Percentiles rank a stretch among this genome's conserved stretches.
phyloP scores from a whole-genome alignment of 1,140 invertebrate genomes.

The Aporrectodea caliginosa region DNA sequence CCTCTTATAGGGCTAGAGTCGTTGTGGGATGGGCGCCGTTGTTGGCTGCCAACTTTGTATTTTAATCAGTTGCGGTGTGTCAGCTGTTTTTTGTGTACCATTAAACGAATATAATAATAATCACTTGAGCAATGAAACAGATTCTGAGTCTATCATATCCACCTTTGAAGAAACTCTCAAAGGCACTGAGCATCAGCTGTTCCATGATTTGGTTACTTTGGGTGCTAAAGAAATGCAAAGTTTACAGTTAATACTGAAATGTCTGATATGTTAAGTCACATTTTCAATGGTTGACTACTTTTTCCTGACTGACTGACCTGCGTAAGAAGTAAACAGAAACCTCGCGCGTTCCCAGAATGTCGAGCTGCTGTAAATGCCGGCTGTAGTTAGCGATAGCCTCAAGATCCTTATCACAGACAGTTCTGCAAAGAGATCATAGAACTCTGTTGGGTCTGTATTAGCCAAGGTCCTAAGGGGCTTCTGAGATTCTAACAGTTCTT shows the following conservation, averaged over 20 bases:
- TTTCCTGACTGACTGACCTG: background rate
- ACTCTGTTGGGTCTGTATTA: no score
- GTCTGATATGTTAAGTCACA: background rate
- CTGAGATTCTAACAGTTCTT: no score
- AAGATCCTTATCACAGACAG: background rate
- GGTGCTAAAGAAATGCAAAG: background rate
- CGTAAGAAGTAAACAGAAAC: background rate
- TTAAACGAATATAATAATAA: no score
- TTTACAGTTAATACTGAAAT: background rate
- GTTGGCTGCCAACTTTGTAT: no score
- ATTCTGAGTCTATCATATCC: background rate
- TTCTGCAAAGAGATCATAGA: background rate
- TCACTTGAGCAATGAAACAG: no score
- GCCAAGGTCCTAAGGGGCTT: no score
- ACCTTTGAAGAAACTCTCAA: no score
- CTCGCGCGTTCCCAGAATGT: background rate
- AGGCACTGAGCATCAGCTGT: background rate
- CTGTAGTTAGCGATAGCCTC: background rate
- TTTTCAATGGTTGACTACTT: no score
- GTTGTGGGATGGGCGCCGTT: no score
- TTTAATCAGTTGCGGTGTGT: no score
- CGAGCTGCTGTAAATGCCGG: background rate
- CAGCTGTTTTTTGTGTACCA: no score
- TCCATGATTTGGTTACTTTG: background rate
- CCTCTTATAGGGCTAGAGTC: no score